Evolutionary conservation across 2,888 invertebrate genomes (phyloP).

Genomic region (Willowsia nigromaculata): DNA sequence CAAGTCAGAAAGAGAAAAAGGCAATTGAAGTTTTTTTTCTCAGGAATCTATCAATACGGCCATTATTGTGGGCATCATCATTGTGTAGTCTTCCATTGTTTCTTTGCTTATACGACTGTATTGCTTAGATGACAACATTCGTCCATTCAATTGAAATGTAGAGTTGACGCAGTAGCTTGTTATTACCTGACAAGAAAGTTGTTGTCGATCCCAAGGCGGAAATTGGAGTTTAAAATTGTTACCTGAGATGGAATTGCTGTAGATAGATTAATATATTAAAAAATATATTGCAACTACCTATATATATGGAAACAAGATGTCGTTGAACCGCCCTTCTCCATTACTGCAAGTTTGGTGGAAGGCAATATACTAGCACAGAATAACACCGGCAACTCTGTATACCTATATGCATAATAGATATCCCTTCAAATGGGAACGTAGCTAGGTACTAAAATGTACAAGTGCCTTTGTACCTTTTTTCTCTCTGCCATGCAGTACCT

Average conservation of each 20-base stretch:
- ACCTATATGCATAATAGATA: constrained; percentile 10
- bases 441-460: background rate
- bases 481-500: background rate
- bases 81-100: too few species aligned
- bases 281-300: too few species aligned
- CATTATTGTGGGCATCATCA: too few species aligned
- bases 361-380: background rate
- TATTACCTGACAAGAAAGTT: constrained; percentile 23
- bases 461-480: background rate
- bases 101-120: too few species aligned
- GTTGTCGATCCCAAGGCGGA: background rate
- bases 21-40: background rate
- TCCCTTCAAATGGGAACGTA: background rate
- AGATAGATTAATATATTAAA: background rate
- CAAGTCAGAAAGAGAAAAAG: constrained; percentile 14
- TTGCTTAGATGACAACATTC: too few species aligned
- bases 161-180: too few species aligned
- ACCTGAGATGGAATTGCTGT: background rate
- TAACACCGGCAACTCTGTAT: background rate
- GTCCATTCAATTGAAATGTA: too few species aligned
- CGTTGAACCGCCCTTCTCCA: background rate
- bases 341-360: too few species aligned
- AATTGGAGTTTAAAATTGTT: constrained; percentile 8
- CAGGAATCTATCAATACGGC: constrained; percentile 15
- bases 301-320: too few species aligned